Percentiles rank a stretch among this genome's conserved stretches.
These are phyloP conservation scores for Hylomyscus alleni DNA, from an alignment of 2,797 vertebrate species.

Conservation along the genomic window DNA sequence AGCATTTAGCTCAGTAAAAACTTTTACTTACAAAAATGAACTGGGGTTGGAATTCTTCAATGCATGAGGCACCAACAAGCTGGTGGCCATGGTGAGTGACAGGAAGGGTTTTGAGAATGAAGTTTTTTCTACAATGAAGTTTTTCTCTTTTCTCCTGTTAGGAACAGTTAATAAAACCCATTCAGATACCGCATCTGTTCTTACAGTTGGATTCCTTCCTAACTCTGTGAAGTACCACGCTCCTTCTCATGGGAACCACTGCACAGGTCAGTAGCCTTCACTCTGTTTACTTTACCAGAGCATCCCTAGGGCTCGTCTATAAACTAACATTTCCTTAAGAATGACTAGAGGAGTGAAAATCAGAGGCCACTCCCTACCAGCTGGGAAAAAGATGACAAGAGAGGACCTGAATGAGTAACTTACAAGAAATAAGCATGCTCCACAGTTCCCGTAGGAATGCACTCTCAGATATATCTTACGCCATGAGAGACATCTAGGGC, in stretches of 20 bases:
- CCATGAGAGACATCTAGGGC: neutral
- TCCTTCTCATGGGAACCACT: conserved; percentile 15
- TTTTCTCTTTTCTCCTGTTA: conserved; percentile 81
- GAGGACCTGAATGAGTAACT: neutral
- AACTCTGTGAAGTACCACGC: conserved; percentile 5
- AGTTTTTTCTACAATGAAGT: conserved; percentile 77
- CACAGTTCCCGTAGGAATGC: neutral
- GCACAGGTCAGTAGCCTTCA: neutral
- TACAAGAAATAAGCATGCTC: too few relatives aligned
- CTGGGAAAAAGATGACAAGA: conserved; percentile 36
- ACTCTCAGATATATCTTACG: neutral
- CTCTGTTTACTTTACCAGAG: conserved; percentile 54
- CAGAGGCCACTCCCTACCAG: neutral
- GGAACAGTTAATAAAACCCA: conserved; percentile 73
- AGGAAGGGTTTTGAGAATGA: conserved; percentile 76
- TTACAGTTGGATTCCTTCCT: conserved; percentile 53
- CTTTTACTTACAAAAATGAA: conserved; percentile 83
- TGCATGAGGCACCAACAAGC: conserved; percentile 55
- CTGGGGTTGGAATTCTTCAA: conserved; percentile 81
- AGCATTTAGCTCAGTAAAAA: conserved; percentile 6
- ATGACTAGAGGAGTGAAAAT: neutral
- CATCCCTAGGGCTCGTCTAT: neutral
- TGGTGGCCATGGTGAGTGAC: conserved; percentile 64
- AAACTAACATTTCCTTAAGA: conserved; percentile 62
- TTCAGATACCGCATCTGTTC: neutral